phyloP scores from a whole-genome alignment of 2,797 vertebrate species.

The Borostomias antarcticus region DNA sequence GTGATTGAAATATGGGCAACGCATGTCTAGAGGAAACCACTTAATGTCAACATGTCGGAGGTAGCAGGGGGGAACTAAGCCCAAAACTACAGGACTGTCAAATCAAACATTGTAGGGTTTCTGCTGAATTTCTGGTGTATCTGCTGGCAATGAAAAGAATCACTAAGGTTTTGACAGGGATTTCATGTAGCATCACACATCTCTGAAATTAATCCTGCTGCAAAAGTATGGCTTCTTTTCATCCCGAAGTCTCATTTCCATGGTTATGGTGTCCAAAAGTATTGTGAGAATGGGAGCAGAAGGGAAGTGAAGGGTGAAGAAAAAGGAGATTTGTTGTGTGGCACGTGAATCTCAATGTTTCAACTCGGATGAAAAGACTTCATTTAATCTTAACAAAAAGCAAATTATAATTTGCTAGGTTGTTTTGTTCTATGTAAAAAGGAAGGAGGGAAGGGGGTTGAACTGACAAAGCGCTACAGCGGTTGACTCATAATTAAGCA shows the following conservation, averaged over 20 bases:
- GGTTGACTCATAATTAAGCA: conserved; percentile 74
- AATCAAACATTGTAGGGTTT: conserved; percentile 73
- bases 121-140: conserved; percentile 71
- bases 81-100: conserved; percentile 80
- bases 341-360: conserved; percentile 62
- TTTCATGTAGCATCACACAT: conserved; percentile 77
- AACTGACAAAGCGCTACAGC: conserved; percentile 68
- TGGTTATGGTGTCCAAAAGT: conserved; percentile 73
- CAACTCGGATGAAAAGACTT: conserved; percentile 63
- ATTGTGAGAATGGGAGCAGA: conserved; percentile 49
- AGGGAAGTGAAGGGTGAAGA: conserved; percentile 41
- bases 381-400: conserved; percentile 76
- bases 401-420: conserved; percentile 67
- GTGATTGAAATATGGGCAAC: conserved; percentile 79
- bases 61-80: conserved; percentile 77
- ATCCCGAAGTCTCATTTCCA: conserved; percentile 76
- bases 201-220: conserved; percentile 80
- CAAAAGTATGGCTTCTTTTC: conserved; percentile 80
- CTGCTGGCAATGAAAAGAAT: conserved; percentile 72
- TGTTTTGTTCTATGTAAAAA: conserved; percentile 71
- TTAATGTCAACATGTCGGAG: conserved; percentile 82
- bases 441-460: conserved; percentile 45
- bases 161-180: conserved; percentile 77
- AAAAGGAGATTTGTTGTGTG: conserved; percentile 34
- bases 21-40: conserved; percentile 77